Evolutionary conservation across 2,797 vertebrate genomes (phyloP), one percentile per base, ranked within the genome.

Genomic region (Iguana delicatissima): DNA sequence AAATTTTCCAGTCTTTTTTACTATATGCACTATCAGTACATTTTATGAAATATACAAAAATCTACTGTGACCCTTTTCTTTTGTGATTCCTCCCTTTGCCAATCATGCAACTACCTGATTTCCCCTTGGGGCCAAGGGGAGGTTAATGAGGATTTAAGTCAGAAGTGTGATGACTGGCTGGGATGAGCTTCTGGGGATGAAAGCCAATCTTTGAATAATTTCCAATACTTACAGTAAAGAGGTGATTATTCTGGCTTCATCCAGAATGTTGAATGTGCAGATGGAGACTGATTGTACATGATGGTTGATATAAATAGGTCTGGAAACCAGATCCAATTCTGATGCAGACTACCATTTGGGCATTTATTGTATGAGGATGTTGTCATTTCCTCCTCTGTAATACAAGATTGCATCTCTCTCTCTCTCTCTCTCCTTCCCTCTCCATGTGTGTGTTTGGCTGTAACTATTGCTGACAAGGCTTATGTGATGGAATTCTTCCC

Each of bases 301-400:
- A 89, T 77, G 89, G 59, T 81, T 93, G 83, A 89, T 89, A 94
- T 94, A 95, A 90, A 0, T 52, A 89, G 59, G 55, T 82, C 76
- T 94, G 73, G 84, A 52, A 93, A 80, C 35, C 46, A 89, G 69
- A 91, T 74, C 77, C 87, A 87, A 92, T 93, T 93, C 18, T 6
- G 42, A 82, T 91, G 29, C 52, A 67, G 24, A 26, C 3, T 91
- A 13, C 90, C 87, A 73, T 91, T 94, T 72, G 86, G 77, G 7
- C 2, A 87, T 93, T 95, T 94, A 42, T 24, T 88, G 9, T 73
- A 81, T 57, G 64, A 3, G 57, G 22, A 18, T 89, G n/a, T 82
- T 85, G 7, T 85, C 77, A 93, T 93, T 92, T 93, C 76, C 94
- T 93, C 69, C 64, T 88, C 57, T 80, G 55, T 90, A 93, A 91